Percentiles rank a stretch among this genome's conserved stretches.
phyloP scores from a whole-genome alignment of 2,113 vertebrate species.

The Sisor rabdophorus region DNA sequence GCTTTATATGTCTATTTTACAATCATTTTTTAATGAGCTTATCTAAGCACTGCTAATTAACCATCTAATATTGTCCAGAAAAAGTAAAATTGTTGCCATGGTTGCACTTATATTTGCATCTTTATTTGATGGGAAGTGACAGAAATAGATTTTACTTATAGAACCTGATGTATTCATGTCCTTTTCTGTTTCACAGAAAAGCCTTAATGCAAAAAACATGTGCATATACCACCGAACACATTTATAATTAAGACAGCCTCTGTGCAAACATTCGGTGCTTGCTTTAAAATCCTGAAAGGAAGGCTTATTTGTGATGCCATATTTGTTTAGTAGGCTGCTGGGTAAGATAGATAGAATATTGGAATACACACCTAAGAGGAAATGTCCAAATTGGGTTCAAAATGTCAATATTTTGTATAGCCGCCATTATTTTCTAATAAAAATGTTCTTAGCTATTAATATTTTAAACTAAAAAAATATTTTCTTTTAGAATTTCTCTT shows the following conservation, averaged over 20 bases:
- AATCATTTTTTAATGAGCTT: background rate
- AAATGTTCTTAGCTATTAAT: constrained; percentile 33
- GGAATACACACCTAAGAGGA: no score
- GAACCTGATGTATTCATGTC: background rate
- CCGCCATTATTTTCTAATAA: no score
- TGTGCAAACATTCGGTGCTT: constrained; percentile 19
- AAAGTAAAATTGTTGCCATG: background rate
- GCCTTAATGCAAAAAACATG: constrained; percentile 30
- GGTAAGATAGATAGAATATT: background rate
- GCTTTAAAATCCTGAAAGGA: constrained; percentile 35
- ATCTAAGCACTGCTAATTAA: background rate
- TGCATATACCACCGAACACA: constrained; percentile 9
- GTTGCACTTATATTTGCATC: background rate
- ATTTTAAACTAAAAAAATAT: background rate
- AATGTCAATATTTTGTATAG: no score
- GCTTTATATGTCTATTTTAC: constrained; percentile 1
- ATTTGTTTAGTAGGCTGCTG: constrained; percentile 37
- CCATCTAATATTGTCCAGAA: background rate
- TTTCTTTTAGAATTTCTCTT: no score
- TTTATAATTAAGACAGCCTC: constrained; percentile 41
- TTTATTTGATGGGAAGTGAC: background rate
- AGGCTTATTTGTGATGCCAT: constrained; percentile 11
- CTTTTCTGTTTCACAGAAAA: constrained; percentile 11
- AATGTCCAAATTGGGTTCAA: no score
- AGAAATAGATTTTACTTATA: constrained; percentile 7